Evolutionary conservation across 2,888 invertebrate species (phyloP).

Genomic region (Antheraea assamensis): DNA sequence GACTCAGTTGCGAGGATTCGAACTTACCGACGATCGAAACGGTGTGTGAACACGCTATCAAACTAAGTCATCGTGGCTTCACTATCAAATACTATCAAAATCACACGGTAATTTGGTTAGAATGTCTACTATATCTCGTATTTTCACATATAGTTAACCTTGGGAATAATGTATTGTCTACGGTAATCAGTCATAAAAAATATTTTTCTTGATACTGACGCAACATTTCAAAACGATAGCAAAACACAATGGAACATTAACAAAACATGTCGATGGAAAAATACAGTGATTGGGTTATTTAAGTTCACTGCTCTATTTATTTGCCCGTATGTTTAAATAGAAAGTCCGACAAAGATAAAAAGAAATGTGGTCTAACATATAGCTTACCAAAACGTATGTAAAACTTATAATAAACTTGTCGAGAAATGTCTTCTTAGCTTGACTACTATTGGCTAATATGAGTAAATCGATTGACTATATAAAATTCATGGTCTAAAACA

Average conservation of each 20-base stretch:
- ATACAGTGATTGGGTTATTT: background rate
- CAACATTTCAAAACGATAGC: constrained; percentile 5
- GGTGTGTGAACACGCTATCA: too few relatives aligned
- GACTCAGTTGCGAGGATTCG: too few relatives aligned
- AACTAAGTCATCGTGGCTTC: too few relatives aligned
- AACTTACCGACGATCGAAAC: too few relatives aligned
- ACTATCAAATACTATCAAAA: background rate
- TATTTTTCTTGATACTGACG: background rate
- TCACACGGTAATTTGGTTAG: background rate
- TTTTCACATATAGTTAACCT: background rate
- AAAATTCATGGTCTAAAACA: too few relatives aligned
- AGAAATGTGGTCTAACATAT: background rate
- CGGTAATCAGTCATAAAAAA: constrained; percentile 4
- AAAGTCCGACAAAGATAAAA: background rate
- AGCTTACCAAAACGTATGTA: background rate
- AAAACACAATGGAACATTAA: constrained; percentile 6
- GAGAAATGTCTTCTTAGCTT: too few relatives aligned
- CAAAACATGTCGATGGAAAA: background rate
- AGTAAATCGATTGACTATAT: too few relatives aligned
- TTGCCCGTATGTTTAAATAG: background rate
- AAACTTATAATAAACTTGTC: background rate
- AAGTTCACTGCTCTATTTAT: background rate
- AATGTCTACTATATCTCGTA: background rate
- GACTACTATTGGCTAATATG: too few relatives aligned
- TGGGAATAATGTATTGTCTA: background rate